phyloP scores from a whole-genome alignment of 2,888 invertebrate genomes.

The Sesia apiformis region DNA sequence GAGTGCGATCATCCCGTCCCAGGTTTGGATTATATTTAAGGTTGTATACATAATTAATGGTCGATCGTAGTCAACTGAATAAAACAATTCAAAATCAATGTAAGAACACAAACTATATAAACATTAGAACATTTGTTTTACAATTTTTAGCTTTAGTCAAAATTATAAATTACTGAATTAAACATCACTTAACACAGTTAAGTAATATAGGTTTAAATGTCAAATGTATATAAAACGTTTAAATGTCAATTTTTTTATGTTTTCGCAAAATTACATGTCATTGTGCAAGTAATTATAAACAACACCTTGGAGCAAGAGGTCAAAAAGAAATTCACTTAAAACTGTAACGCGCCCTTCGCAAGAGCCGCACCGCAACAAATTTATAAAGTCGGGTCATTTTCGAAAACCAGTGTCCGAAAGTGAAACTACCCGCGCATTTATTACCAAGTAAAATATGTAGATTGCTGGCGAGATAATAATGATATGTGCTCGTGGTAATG shows the following conservation, averaged over 20 bases:
- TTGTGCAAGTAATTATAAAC: constrained; percentile 45
- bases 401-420: constrained; percentile 72
- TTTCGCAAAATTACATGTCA: constrained; percentile 56
- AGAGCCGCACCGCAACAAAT: constrained; percentile 45
- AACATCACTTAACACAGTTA: no score
- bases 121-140: no score
- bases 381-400: constrained; percentile 69
- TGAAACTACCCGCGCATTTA: constrained; percentile 72
- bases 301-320: constrained; percentile 70
- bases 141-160: no score
- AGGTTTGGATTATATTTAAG: no score
- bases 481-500: constrained; percentile 75
- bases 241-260: constrained; percentile 61
- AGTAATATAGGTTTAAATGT: constrained; percentile 36
- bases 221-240: constrained; percentile 24
- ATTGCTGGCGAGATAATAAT: constrained; percentile 72
- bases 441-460: constrained; percentile 73
- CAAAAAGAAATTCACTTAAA: constrained; percentile 74
- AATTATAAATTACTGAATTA: no score
- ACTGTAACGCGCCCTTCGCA: constrained; percentile 70
- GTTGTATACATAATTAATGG: no score
- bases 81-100: no score
- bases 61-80: no score
- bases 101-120: no score
- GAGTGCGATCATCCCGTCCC: no score